Evolutionary conservation across 2,113 vertebrate genomes (phyloP).

Genomic region (Emydura subglobosa): DNA sequence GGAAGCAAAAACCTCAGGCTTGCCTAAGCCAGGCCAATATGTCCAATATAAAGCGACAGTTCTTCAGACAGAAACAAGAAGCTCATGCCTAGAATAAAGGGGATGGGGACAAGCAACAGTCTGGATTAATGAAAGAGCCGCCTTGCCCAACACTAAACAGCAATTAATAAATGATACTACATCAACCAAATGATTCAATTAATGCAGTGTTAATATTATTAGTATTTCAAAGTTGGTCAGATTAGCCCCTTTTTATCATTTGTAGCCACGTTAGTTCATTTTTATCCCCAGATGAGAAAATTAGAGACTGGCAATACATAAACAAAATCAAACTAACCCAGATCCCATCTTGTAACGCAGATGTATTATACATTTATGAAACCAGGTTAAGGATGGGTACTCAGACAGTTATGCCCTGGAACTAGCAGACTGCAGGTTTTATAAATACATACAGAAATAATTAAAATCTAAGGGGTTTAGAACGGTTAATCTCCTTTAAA

Average conservation of each 20-base stretch:
- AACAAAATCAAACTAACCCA: neutral
- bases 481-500: slow-evolving; percentile 88
- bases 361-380: neutral
- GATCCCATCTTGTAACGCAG: neutral
- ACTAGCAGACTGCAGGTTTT: slow-evolving; percentile 83
- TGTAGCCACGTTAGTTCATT: slow-evolving; percentile 17
- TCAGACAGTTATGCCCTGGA: slow-evolving; percentile 79
- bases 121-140: neutral
- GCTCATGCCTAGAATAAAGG: accelerated
- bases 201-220: neutral
- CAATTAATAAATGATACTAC: neutral
- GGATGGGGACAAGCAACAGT: neutral
- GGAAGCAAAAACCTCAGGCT: neutral
- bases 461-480: slow-evolving; percentile 97
- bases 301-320: neutral
- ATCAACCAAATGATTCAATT: slow-evolving; percentile 39
- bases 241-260: slow-evolving; percentile 36
- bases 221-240: slow-evolving; percentile 9
- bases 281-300: slow-evolving; percentile 26
- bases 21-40: neutral
- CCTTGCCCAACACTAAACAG: neutral
- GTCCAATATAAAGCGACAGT: neutral
- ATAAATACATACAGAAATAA: slow-evolving; percentile 94
- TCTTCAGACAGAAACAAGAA: neutral
- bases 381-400: slow-evolving; percentile 79